Base-by-base conservation (phyloP, 2,113 vertebrate genomes). In the Orientallactaga bullata region DNA sequence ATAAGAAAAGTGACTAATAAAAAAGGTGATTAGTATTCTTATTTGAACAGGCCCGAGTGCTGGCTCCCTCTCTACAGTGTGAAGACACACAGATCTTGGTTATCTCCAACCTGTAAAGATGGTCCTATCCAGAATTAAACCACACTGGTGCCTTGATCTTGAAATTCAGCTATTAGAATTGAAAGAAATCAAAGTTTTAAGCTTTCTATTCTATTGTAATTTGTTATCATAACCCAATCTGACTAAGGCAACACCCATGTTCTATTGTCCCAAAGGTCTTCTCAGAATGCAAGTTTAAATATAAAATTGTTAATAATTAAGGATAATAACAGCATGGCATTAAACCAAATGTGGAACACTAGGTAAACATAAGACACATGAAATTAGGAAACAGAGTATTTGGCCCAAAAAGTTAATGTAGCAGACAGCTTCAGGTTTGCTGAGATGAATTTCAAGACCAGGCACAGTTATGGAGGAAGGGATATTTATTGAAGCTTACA, bases 251-350 rank as follows among this genome's bases (percentile, higher is more conserved):
- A 51, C 17, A 28, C 0, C 6, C 11, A 55, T 0, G 2, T 66
- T 89, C 35, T 7, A 30, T 79, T 55, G 47, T 68, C 60, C 4
- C 61, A 77, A 26, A 32, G 16, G 60, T 74, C 11, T 95, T 61
- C 78, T 47, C 12, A 88, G 66, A 89, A 76, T 23, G 47, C 66
- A 91, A 47, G n/a, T 87, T 89, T 42, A 93, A 35, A 55, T 17
- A 24, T 20, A 72, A 42, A 86, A 63, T 47, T 39, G 20, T 73
- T 47, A 47, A 60, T 32, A 82, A 86, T 73, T 72, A 20, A 85
- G 63, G 35, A 82, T 30, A 71, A 10, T 0, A n/a, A 10, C 9
- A 60, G 30, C 32, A 69, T 23, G 82, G 7, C 17, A 61, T 28
- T 84, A 89, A 58, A 63, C 32, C 26, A 42, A 80, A 35, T 42